Percentiles rank a stretch among this genome's conserved stretches.
phyloP scores from a whole-genome alignment of 2,888 invertebrate genomes.

The Tetheella fluctuosa region DNA sequence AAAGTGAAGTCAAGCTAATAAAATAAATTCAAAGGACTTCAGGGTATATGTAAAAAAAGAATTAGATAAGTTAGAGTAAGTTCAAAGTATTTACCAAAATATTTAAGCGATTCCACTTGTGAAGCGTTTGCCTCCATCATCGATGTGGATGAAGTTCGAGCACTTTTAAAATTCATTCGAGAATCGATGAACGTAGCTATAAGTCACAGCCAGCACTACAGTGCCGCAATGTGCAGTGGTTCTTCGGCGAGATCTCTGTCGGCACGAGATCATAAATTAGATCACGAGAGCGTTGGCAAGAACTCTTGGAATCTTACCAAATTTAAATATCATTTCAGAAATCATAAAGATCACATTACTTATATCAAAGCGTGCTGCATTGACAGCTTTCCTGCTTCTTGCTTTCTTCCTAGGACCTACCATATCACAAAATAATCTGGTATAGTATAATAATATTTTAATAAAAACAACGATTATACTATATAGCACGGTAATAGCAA shows the following conservation, averaged over 20 bases:
- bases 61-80: neutral
- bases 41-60: too few relatives aligned
- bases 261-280: constrained; percentile 64
- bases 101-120: neutral
- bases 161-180: constrained; percentile 36
- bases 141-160: constrained; percentile 24
- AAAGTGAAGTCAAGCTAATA: too few relatives aligned
- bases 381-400: constrained; percentile 30
- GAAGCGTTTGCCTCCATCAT: neutral
- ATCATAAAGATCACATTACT: constrained; percentile 66
- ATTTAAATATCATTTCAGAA: constrained; percentile 71
- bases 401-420: too few relatives aligned
- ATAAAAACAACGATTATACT: too few relatives aligned
- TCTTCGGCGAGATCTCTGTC: constrained; percentile 46
- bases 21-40: too few relatives aligned
- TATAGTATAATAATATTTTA: too few relatives aligned
- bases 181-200: constrained; percentile 34
- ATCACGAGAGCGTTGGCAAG: constrained; percentile 67
- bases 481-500: too few relatives aligned
- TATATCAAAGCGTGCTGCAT: constrained; percentile 58
- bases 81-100: neutral
- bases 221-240: constrained; percentile 33
- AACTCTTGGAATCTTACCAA: constrained; percentile 74
- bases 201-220: constrained; percentile 36
- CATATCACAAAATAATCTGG: too few relatives aligned